Conservation (phyloP, 2,888 invertebrate genomes). For the Chymomyza fuscimana region DNA sequence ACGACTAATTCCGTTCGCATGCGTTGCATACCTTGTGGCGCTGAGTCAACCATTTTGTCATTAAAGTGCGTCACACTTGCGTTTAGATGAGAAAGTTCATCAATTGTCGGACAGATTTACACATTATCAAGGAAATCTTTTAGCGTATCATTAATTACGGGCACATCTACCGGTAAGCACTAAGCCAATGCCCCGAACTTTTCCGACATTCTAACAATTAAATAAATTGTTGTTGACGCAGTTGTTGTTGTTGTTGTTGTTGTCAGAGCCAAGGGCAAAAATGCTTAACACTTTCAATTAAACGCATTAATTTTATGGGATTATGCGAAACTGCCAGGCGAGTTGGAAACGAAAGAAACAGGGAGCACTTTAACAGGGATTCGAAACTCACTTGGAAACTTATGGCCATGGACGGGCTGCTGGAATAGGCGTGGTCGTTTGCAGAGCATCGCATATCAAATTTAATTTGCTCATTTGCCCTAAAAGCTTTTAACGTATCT, state of each 20-base stretch:
- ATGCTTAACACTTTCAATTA: slow-evolving; percentile 72
- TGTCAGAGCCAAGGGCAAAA: slow-evolving; percentile 41
- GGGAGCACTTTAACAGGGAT: background rate
- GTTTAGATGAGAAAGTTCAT: slow-evolving; percentile 3
- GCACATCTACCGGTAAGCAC: slow-evolving; percentile 11
- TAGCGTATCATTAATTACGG: slow-evolving; percentile 1
- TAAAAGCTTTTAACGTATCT: slow-evolving; percentile 72
- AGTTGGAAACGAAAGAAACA: background rate
- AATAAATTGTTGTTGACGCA: slow-evolving; percentile 9
- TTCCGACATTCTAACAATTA: slow-evolving; percentile 5
- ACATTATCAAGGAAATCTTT: slow-evolving; percentile 1
- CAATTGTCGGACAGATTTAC: background rate
- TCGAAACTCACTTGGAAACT: background rate
- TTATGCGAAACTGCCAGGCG: slow-evolving; percentile 36
- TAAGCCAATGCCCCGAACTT: background rate
- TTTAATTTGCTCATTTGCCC: slow-evolving; percentile 74
- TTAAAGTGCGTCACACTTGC: slow-evolving; percentile 33
- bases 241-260: slow-evolving; percentile 13
- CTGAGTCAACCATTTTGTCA: background rate
- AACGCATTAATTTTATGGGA: slow-evolving; percentile 72
- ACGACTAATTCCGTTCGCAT: background rate
- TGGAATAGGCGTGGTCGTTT: background rate
- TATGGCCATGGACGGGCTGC: background rate
- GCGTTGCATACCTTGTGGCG: background rate
- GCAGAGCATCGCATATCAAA: slow-evolving; percentile 63